Evolutionary conservation across 2,113 vertebrate species (phyloP).

Genomic region (Papio anubis): DNA sequence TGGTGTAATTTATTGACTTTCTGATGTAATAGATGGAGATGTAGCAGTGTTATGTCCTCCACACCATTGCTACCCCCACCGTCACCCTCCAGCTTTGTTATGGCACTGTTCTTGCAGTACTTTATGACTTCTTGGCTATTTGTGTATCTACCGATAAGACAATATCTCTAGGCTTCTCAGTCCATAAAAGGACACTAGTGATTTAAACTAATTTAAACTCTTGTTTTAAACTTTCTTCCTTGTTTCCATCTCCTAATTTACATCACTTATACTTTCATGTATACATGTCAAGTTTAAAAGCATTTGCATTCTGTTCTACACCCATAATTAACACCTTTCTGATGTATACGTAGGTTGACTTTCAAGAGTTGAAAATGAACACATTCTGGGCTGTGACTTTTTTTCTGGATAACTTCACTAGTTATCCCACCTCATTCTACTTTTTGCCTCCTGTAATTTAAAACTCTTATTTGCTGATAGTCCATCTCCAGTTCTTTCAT

Average conservation of each 20-base stretch:
- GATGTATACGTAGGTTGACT: neutral
- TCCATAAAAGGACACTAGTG: neutral
- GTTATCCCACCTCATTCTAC: neutral
- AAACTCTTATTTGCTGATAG: neutral
- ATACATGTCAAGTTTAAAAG: neutral
- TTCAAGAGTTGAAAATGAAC: neutral
- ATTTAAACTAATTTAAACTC: neutral
- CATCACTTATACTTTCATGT: neutral
- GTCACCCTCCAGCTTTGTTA: neutral
- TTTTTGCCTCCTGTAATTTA: neutral
- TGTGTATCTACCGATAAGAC: neutral
- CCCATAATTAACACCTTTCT: neutral
- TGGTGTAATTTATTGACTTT: neutral
- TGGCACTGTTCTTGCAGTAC: neutral
- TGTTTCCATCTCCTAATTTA: constrained; percentile 9
- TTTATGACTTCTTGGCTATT: neutral
- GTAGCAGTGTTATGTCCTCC: neutral
- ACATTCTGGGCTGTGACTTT: neutral
- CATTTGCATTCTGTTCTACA: neutral
- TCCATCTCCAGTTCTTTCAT: neutral
- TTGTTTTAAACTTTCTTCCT: neutral
- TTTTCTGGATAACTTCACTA: neutral
- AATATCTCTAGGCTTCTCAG: neutral
- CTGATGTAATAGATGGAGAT: neutral
- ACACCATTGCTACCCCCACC: neutral